Evolutionary conservation across 2,888 invertebrate species (phyloP), one percentile per base, ranked within the genome.

Genomic region (Meiosimyza decipiens): DNA sequence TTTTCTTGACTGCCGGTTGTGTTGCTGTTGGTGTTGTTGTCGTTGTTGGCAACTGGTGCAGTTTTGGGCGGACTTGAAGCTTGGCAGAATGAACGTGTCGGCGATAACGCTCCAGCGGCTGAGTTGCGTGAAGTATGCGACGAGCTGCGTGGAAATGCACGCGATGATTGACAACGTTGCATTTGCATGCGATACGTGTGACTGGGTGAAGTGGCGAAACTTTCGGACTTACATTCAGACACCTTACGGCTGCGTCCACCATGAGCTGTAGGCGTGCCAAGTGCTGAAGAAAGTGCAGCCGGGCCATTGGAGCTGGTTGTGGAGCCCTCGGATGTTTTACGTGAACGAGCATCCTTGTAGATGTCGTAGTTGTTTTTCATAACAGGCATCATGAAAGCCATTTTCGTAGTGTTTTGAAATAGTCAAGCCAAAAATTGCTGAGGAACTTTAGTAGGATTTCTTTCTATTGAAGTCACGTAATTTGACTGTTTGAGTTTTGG

Each of bases 381-480:
- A 78, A 96, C 95, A 73, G 95, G 96, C 94, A 96, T 95, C 95
- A 95, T 95, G 89, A 96, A 96, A 90, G 96, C 96, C 96, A 96
- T 96, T 57, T 59, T 66, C 33, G 40, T 15, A 28, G 47, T 54
- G 54, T 66, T 55, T 66, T 55, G 1, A 9, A 9, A 40, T 40
- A 22, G 22, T 22, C 22, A 22, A 22, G 22, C 2, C 28, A 28
- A 28, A 28, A 28, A 28, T 28, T 40, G 40, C 9, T 40, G 4
- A 40, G 40, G 40, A 40, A 40, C 40, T 40, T 40, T 40, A 1
- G 6, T 7, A 40, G 9, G 40, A 40, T 40, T 40, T 40, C 1
- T 40, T 40, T 40, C 9, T 40, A 7, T 6, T 1, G 40, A 40
- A 28, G 28, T 28, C 28, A 28, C 2, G 28, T 28, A 28, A 28